A percentile compares a stretch with the other conserved stretches of the same genome.
Evolutionary conservation across 2,797 vertebrate species (phyloP).

Genomic region (Diplodus sargus): DNA sequence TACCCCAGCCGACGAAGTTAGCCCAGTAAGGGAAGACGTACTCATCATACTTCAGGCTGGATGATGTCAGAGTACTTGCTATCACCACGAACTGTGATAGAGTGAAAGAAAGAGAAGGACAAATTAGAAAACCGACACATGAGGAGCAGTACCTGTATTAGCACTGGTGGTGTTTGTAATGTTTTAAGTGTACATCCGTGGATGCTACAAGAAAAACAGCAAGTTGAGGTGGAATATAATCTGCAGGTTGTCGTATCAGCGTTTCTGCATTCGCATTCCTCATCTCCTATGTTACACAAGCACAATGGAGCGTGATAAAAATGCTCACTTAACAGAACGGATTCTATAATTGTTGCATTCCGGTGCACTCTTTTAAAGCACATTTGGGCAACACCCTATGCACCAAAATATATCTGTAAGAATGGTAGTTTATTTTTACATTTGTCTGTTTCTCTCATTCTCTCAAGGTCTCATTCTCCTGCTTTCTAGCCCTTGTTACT

Average conservation of each 20-base stretch:
- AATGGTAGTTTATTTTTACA: conserved; percentile 4
- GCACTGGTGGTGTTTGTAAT: background rate
- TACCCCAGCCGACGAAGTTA: conserved; percentile 91
- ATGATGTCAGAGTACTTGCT: conserved; percentile 92
- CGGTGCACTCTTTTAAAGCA: conserved; percentile 4
- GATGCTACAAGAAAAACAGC: background rate
- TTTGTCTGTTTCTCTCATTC: conserved; percentile 24
- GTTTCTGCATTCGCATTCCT: background rate
- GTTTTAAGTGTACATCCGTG: background rate
- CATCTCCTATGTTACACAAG: background rate
- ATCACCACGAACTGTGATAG: conserved; percentile 93
- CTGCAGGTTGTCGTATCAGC: background rate
- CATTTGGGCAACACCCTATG: background rate
- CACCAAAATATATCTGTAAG: conserved; percentile 18
- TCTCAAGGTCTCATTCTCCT: background rate
- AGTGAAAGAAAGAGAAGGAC: background rate
- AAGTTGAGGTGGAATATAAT: background rate
- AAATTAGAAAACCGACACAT: background rate
- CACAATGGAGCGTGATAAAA: conserved; percentile 10
- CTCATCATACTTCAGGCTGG: conserved; percentile 92
- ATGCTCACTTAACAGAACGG: background rate
- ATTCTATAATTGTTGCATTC: conserved; percentile 4
- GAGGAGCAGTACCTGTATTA: background rate
- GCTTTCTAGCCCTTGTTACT: background rate
- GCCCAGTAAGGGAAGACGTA: conserved; percentile 94